These are phyloP conservation scores for Carterocephalus palaemon DNA, from an alignment of 2,888 invertebrate genomes.

Conservation along the genomic window DNA sequence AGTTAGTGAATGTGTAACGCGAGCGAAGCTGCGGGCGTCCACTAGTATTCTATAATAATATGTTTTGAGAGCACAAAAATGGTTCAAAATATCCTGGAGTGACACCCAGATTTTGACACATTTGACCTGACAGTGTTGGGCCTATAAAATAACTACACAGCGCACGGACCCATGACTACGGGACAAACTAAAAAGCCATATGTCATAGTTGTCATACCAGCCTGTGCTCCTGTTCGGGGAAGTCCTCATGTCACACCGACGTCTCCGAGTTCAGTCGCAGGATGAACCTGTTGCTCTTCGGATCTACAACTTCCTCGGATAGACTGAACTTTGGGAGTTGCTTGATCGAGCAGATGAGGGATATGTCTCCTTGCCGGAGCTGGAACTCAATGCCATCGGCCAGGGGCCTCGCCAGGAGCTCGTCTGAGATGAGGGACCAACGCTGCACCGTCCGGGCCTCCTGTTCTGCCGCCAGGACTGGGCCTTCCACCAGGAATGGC, in stretches of 20 bases:
- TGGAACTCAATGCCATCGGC: constrained; percentile 92
- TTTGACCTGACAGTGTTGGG: too few species aligned
- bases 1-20: too few species aligned
- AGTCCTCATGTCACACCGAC: constrained; percentile 88
- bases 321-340: constrained; percentile 95
- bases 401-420: constrained; percentile 91
- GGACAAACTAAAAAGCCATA: constrained; percentile 22
- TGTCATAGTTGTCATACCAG: constrained; percentile 67
- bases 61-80: too few species aligned
- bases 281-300: constrained; percentile 96
- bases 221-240: constrained; percentile 48
- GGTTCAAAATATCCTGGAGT: too few species aligned
- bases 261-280: constrained; percentile 97
- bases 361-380: constrained; percentile 94
- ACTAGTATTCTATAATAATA: too few species aligned
- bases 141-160: too few species aligned
- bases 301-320: constrained; percentile 97
- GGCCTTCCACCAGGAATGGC: constrained; percentile 91
- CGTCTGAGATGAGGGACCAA: constrained; percentile 97
- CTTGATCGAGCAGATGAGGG: constrained; percentile 91
- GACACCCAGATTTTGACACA: too few species aligned
- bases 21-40: too few species aligned
- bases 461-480: constrained; percentile 91
- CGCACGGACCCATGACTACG: background rate
- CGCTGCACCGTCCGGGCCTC: constrained; percentile 91